Evolutionary conservation across 1,140 invertebrate species (phyloP).

Genomic region (Dreissena rostriformis): DNA sequence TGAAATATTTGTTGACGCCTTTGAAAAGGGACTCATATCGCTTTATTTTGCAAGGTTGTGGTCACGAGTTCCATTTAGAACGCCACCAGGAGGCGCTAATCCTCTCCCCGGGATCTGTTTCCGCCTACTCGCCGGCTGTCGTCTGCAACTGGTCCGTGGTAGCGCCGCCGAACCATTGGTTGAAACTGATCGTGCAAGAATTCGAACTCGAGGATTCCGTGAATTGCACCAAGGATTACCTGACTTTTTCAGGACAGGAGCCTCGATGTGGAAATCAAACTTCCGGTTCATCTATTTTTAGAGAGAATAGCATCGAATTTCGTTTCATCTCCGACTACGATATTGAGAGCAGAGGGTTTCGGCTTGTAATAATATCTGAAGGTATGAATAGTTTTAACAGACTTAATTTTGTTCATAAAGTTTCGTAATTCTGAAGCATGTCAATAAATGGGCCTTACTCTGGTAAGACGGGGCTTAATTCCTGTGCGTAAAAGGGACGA

Average conservation of each 20-base stretch:
- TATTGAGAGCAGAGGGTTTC: constrained; percentile 21
- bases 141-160: constrained; percentile 12
- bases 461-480: no score
- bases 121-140: background rate
- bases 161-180: background rate
- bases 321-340: constrained; percentile 4
- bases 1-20: background rate
- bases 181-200: background rate
- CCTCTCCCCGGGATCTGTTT: background rate
- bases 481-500: no score
- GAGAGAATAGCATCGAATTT: background rate
- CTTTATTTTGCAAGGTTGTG: constrained; percentile 48
- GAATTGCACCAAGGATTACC: constrained; percentile 17
- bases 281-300: background rate
- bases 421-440: no score
- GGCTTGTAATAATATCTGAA: background rate
- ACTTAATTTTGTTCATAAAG: background rate
- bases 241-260: background rate
- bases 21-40: background rate
- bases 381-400: background rate
- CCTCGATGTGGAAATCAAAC: constrained; percentile 1
- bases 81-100: background rate
- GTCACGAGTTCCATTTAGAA: background rate
- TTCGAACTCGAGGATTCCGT: constrained; percentile 3
- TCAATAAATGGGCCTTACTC: no score